Base-by-base conservation (phyloP, 2,113 vertebrate genomes). In the Notothenia rossii region DNA sequence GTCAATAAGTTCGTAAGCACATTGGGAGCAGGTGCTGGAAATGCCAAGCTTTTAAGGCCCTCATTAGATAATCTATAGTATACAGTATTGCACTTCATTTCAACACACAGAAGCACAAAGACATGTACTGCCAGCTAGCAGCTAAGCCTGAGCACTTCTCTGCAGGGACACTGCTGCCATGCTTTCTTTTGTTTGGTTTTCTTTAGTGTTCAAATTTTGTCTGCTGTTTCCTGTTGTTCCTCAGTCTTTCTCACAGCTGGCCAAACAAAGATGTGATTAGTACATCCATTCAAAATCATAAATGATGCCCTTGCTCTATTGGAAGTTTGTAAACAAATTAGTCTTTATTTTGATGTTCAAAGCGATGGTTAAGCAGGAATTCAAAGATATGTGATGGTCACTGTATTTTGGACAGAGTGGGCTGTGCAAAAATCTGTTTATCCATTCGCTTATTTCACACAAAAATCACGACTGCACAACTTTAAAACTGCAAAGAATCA, bases 21-120 rank as follows among this genome's bases (percentile, higher is more conserved):
- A 43, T 12, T 61, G 33, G 46, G 54, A 81, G 63, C 46, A 54
- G 55, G 36, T 82, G 54, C 46, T 72, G 73, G 60, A 86, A 83
- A 88, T 83, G 79, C 62, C 82, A 82, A 67, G 68, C 74, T 71
- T 87, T 75, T 85, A 77, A 86, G 51, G 77, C 15, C 73, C 78
- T 89, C 64, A 90, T 81, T 86, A 83, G 58, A 66, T 86, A 65
- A 88, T 89, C 66, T 76, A 72, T 40, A 74, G 72, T 48, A 53
- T 60, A n/a, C 20, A 64, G 65, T 56, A 60, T 82, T 72, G 61
- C 53, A 40, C 59, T 74, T 77, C 62, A 56, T 72, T 88, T 72
- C 46, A 80, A 60, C 29, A 68, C n/a, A 77, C 58, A 64, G 8
- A 77, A 4, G 66, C 40, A 17, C 48, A 0, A 46, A 72, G 46